A percentile compares a stretch with the other conserved stretches of the same genome.
phyloP scores from a whole-genome alignment of 1,140 invertebrate genomes.

The Macrosteles quadrilineatus region DNA sequence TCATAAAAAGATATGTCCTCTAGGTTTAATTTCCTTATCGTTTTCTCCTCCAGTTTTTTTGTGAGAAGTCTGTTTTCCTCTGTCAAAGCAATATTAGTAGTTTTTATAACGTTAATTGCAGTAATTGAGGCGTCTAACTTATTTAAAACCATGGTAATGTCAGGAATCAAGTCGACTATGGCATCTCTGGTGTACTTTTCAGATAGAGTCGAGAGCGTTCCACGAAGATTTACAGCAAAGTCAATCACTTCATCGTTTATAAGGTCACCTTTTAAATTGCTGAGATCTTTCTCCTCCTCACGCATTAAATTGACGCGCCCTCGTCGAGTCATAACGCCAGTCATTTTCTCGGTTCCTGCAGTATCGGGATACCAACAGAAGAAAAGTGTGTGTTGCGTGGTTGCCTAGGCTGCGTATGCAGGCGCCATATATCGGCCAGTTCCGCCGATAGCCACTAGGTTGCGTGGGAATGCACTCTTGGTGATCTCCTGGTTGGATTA shows the following conservation, averaged over 20 bases:
- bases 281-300: neutral
- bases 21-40: slow-evolving; percentile 6
- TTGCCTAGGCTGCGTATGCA: too few relatives aligned
- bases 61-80: slow-evolving; percentile 10
- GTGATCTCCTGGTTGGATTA: too few relatives aligned
- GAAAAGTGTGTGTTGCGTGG: too few relatives aligned
- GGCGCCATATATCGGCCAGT: too few relatives aligned
- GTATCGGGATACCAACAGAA: too few relatives aligned
- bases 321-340: neutral
- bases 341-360: too few relatives aligned
- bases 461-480: too few relatives aligned
- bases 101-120: neutral
- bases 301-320: neutral
- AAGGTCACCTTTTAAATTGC: neutral
- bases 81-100: neutral
- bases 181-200: neutral
- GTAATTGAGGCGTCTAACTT: neutral
- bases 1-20: neutral
- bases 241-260: slow-evolving; percentile 5
- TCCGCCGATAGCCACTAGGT: too few relatives aligned
- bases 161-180: slow-evolving; percentile 8
- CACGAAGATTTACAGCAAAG: neutral
- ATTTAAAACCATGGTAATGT: neutral
- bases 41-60: slow-evolving; percentile 10
- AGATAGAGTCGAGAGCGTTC: neutral